Percentiles rank a stretch among this genome's conserved stretches.
Evolutionary conservation across 2,888 invertebrate genomes (phyloP).

Genomic region (Augiades crinisus): DNA sequence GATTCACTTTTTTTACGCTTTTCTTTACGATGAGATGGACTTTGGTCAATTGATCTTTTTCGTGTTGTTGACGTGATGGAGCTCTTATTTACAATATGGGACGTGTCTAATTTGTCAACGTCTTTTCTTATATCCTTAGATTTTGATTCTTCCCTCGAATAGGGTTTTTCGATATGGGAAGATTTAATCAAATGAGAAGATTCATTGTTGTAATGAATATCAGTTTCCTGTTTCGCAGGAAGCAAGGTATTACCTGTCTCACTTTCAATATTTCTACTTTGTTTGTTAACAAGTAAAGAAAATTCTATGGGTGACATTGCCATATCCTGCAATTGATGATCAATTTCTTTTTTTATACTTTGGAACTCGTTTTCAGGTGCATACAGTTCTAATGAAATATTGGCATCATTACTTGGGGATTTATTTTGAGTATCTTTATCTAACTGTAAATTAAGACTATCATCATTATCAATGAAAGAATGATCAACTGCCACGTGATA

Average conservation of each 20-base stretch:
- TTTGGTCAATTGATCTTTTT: slow-evolving; percentile 66
- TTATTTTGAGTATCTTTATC: neutral
- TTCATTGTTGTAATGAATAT: slow-evolving; percentile 16
- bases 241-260: slow-evolving; percentile 26
- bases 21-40: slow-evolving; percentile 71
- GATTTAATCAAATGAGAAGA: neutral
- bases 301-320: slow-evolving; percentile 28
- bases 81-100: slow-evolving; percentile 38
- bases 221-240: slow-evolving; percentile 30
- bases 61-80: slow-evolving; percentile 46
- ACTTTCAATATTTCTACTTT: neutral
- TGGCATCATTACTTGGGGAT: slow-evolving; percentile 35
- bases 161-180: slow-evolving; percentile 7
- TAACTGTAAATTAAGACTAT: slow-evolving; percentile 35
- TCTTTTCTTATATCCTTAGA: too few species aligned
- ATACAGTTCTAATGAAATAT: slow-evolving; percentile 30
- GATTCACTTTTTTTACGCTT: slow-evolving; percentile 68
- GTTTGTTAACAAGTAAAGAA: slow-evolving; percentile 11
- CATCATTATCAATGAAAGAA: slow-evolving; percentile 60
- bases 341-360: slow-evolving; percentile 22
- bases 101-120: slow-evolving; percentile 40
- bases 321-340: slow-evolving; percentile 30
- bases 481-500: slow-evolving; percentile 76
- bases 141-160: slow-evolving; percentile 4
- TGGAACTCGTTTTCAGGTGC: slow-evolving; percentile 15